A percentile compares a stretch with the other conserved stretches of the same genome.
Conservation (phyloP, 2,113 vertebrate genomes). For the Sus scrofa region DNA sequence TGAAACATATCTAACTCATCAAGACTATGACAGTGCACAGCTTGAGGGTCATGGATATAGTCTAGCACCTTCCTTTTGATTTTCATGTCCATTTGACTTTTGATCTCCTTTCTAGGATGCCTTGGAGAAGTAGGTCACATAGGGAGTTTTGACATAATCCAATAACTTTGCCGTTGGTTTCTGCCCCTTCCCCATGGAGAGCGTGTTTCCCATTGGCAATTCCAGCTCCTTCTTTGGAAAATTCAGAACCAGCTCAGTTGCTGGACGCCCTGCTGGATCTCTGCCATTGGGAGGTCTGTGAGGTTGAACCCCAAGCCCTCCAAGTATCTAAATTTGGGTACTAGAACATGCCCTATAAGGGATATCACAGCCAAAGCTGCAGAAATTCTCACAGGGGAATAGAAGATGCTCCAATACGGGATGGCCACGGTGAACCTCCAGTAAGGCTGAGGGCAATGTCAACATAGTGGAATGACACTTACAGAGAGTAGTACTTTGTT, state of each 20-base stretch:
- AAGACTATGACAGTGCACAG: slow-evolving; percentile 86
- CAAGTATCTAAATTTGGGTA: slow-evolving; percentile 86
- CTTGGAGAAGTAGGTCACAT: slow-evolving; percentile 78
- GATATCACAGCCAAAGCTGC: slow-evolving; percentile 87
- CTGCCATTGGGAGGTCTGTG: slow-evolving; percentile 59
- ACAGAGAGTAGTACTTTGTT: slow-evolving; percentile 58
- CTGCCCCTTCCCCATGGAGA: slow-evolving; percentile 84
- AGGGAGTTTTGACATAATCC: slow-evolving; percentile 74
- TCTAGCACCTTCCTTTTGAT: slow-evolving; percentile 87
- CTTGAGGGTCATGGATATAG: slow-evolving; percentile 85
- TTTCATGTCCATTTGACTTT: slow-evolving; percentile 87
- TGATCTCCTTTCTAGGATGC: slow-evolving; percentile 86
- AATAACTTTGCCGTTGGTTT: slow-evolving; percentile 83
- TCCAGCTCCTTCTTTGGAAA: slow-evolving; percentile 84
- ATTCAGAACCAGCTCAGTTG: slow-evolving; percentile 87
- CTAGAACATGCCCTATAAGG: slow-evolving; percentile 84
- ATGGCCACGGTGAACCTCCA: slow-evolving; percentile 77
- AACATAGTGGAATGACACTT: slow-evolving; percentile 70
- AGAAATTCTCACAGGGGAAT: slow-evolving; percentile 89
- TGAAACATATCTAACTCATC: slow-evolving; percentile 89
- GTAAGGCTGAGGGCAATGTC: slow-evolving; percentile 89
- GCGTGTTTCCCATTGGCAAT: slow-evolving; percentile 85
- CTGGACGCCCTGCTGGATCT: slow-evolving; percentile 85
- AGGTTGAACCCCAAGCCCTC: slow-evolving; percentile 87
- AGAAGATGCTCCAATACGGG: slow-evolving; percentile 88